Evolutionary conservation across 2,797 vertebrate species (phyloP).

Genomic region (Picus viridis): DNA sequence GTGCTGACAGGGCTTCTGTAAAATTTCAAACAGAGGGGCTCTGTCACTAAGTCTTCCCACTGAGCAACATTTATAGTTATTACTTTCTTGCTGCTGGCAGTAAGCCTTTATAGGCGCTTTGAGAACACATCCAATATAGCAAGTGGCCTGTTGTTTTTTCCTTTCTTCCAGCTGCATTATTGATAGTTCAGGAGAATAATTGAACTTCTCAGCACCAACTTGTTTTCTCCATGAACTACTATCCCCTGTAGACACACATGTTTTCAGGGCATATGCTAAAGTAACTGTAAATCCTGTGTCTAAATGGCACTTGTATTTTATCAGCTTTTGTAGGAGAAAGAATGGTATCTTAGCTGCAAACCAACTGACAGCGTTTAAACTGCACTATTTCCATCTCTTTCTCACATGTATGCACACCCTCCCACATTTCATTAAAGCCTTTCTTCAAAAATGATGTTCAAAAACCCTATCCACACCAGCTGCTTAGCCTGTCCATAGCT

Average conservation of each 20-base stretch:
- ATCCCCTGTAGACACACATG: conserved; percentile 65
- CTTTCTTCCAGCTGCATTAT: conserved; percentile 75
- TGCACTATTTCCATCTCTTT: background rate
- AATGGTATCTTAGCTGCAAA: conserved; percentile 43
- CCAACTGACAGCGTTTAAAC: conserved; percentile 42
- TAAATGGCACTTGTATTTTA: conserved; percentile 69
- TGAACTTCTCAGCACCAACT: conserved; percentile 76
- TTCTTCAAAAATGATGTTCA: background rate
- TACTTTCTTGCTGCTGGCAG: conserved; percentile 76
- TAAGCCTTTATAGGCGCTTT: conserved; percentile 71
- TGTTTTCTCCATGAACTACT: conserved; percentile 76
- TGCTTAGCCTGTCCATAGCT: background rate
- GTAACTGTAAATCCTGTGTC: conserved; percentile 68
- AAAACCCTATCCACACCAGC: background rate
- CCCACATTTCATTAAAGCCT: conserved; percentile 17
- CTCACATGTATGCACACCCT: background rate
- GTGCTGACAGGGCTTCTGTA: conserved; percentile 34
- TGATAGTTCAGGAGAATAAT: conserved; percentile 78
- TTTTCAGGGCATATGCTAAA: conserved; percentile 71
- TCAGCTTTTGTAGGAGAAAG: conserved; percentile 56
- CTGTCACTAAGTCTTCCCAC: conserved; percentile 67
- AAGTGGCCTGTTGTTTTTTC: conserved; percentile 72
- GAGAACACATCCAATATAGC: conserved; percentile 74
- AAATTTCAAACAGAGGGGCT: conserved; percentile 63
- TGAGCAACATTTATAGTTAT: conserved; percentile 76